phyloP scores from a whole-genome alignment of 2,797 vertebrate genomes.

The Neopelma chrysocephalum region DNA sequence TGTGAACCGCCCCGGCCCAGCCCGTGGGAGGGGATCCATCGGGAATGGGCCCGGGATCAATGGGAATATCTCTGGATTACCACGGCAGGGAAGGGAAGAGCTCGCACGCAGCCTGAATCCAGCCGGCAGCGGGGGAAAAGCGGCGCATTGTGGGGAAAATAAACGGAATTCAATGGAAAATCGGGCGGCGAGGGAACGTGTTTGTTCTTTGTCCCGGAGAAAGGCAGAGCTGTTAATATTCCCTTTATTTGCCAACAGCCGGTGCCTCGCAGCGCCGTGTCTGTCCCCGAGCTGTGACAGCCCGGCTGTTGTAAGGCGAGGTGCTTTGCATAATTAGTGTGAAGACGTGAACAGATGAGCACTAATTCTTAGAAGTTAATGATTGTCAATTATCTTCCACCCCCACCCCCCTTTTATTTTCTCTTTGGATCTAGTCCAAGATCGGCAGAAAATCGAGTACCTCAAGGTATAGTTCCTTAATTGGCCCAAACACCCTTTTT shows the following conservation, averaged over 20 bases:
- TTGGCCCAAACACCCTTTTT: background rate
- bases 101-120: background rate
- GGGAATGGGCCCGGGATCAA: background rate
- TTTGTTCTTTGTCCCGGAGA: background rate
- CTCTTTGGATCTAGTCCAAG: background rate
- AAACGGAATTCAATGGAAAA: background rate
- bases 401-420: too few species aligned
- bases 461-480: background rate
- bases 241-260: background rate
- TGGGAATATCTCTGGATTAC: background rate
- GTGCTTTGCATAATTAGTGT: constrained; percentile 41
- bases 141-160: fast-evolving
- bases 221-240: background rate
- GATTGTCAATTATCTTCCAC: constrained; percentile 27
- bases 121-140: background rate
- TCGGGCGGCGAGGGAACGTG: background rate
- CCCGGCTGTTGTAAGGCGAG: background rate
- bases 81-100: background rate
- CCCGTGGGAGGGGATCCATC: background rate
- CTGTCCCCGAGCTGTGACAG: background rate
- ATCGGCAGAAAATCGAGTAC: background rate
- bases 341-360: constrained; percentile 50
- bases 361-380: constrained; percentile 38
- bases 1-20: too few species aligned
- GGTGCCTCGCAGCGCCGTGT: background rate